Evolutionary conservation across 2,888 invertebrate genomes (phyloP).

Genomic region (Anthophora plumipes): DNA sequence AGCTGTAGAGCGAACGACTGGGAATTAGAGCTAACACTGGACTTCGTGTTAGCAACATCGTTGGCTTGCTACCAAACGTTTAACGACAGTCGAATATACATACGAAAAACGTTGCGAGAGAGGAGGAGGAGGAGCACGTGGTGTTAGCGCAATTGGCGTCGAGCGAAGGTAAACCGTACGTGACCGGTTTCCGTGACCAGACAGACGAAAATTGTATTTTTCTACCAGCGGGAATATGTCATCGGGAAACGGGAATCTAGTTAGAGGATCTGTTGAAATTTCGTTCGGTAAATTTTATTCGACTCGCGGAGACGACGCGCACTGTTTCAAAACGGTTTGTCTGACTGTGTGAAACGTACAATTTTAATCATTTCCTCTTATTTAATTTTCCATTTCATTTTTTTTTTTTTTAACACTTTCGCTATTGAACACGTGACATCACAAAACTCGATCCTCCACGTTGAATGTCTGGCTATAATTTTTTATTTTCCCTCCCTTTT

Average conservation of each 20-base stretch:
- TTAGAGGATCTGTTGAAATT: conserved; percentile 27
- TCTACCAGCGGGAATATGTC: conserved; percentile 46
- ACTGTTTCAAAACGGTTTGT: too few species aligned
- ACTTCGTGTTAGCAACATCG: conserved; percentile 21
- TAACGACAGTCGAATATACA: conserved; percentile 47
- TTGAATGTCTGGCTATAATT: too few species aligned
- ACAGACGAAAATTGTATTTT: conserved; percentile 49
- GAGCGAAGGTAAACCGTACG: conserved; percentile 52
- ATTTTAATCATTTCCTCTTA: too few species aligned
- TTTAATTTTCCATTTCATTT: too few species aligned
- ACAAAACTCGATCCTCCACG: too few species aligned
- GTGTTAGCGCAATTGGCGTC: conserved; percentile 39
- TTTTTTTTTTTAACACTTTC: too few species aligned
- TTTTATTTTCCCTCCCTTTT: too few species aligned
- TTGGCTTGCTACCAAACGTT: conserved; percentile 68
- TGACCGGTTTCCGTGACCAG: conserved; percentile 46
- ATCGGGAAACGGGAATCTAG: conserved; percentile 28
- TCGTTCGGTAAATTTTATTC: conserved; percentile 35
- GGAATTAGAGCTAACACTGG: conserved; percentile 29
- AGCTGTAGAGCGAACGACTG: conserved; percentile 22
- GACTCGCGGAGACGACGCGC: background rate
- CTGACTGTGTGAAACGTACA: too few species aligned
- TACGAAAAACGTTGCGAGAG: background rate
- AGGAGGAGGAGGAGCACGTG: background rate
- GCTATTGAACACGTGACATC: too few species aligned